Base-by-base conservation (phyloP, 2,888 invertebrate species). In the Tachystola acroxantha region DNA sequence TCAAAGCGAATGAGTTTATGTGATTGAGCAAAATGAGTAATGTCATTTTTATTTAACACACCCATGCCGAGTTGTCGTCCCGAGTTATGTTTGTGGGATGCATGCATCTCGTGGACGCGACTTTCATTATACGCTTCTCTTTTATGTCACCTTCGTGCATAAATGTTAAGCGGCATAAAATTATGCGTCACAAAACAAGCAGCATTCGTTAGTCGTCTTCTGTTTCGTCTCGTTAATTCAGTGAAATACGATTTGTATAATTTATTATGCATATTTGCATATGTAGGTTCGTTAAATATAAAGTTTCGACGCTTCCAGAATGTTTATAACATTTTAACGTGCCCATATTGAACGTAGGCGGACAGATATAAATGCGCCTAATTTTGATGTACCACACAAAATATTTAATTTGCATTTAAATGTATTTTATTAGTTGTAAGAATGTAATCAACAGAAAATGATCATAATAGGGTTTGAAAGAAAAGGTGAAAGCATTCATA, bases 171-270 rank as follows among this genome's bases (percentile, higher is more conserved):
- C 12, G 7, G 50, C 38, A 34, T 29, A 45, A 24, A 24, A 24
- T 24, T 45, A 16, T 48, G 45, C 43, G 45, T 51, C 16, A 16
- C 16, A 16, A 43, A 53, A 58, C 43, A 43, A 53, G 58, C 43
- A 48, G 37, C 22, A 26, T 38, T 52, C 45, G 44, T 50, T 46
- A 48, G 34, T 40, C 42, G 43, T 42, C 41, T 39, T 52, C 46
- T 46, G 50, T 51, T 53, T 44, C 51, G 52, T 50, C 41, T 37
- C 43, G 52, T 57, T 51, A 52, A 58, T 57, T 54, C 40, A 11
- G 26, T 16, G 26, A 57, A 53, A 62, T 49, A 48, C 48, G 46
- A 55, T 51, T 53, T 48, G 50, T 50, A 45, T 42, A 48, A 53
- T 50, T 49, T 46, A 30, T 39, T 36, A n/a, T 42, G 35, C 26